phyloP scores from a whole-genome alignment of 1,140 invertebrate species.

The Lineus longissimus region DNA sequence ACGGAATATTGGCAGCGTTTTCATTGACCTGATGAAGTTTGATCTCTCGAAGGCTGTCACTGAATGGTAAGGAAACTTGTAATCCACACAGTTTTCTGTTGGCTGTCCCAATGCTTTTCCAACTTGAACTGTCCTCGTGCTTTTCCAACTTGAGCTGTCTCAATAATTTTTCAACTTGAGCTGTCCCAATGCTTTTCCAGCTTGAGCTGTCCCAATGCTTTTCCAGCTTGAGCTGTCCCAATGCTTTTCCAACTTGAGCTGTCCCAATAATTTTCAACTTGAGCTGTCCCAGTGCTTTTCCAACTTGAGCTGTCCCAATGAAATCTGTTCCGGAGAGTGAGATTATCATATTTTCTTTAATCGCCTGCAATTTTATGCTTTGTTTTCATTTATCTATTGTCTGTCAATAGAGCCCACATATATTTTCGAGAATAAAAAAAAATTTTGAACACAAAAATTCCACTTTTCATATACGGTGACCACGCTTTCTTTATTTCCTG shows the following conservation, averaged over 20 bases:
- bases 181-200: not conserved
- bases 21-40: constrained; percentile 35
- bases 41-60: constrained; percentile 40
- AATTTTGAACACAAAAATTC: no score
- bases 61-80: constrained; percentile 37
- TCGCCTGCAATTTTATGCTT: no score
- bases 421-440: no score
- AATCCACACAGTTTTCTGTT: not conserved
- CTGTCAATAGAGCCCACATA: no score
- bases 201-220: no score
- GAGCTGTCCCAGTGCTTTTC: not conserved
- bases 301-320: no score
- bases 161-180: not conserved
- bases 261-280: not conserved
- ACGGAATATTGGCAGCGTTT: constrained; percentile 37
- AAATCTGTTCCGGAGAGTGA: no score
- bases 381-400: no score
- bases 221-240: not conserved
- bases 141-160: not conserved
- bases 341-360: no score
- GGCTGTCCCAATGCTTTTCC: not conserved
- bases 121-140: not conserved
- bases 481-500: not conserved
- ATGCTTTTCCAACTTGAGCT: not conserved
- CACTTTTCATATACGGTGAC: not conserved